A percentile compares a stretch with the other conserved stretches of the same genome.
These are phyloP conservation scores for Centropyge bicolor DNA, from an alignment of 2,797 vertebrate genomes.

Conservation along the genomic window DNA sequence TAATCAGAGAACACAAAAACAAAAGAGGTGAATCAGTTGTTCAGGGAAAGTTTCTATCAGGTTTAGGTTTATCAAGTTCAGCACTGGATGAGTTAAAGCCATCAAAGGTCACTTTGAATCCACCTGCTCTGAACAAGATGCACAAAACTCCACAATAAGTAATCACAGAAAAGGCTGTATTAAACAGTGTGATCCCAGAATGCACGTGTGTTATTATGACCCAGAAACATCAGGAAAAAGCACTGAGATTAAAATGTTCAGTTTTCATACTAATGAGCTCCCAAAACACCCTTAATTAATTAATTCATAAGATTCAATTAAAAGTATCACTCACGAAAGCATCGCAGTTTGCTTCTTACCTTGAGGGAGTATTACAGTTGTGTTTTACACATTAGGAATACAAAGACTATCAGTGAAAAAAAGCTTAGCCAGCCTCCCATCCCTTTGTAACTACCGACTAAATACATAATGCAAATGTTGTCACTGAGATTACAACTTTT, in stretches of 20 bases:
- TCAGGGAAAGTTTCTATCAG: neutral
- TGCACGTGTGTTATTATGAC: conserved; percentile 1
- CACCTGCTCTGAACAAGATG: neutral
- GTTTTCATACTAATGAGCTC: conserved; percentile 46
- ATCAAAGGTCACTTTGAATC: conserved; percentile 2
- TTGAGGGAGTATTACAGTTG: conserved; percentile 32
- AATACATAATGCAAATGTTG: conserved; percentile 27
- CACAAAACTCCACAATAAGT: neutral
- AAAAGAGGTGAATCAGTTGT: conserved; percentile 2
- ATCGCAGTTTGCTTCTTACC: conserved; percentile 27
- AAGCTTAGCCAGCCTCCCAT: neutral
- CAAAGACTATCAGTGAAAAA: conserved; percentile 17
- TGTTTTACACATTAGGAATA: conserved; percentile 38
- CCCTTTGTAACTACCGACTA: conserved; percentile 7
- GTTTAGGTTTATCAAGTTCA: neutral
- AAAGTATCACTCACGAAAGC: conserved; percentile 38
- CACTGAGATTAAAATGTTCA: conserved; percentile 33
- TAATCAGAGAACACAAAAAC: conserved; percentile 11
- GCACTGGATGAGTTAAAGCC: neutral
- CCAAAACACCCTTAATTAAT: conserved; percentile 44
- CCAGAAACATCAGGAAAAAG: conserved; percentile 16
- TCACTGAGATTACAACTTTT: conserved; percentile 26
- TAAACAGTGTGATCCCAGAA: neutral
- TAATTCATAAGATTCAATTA: conserved; percentile 35
- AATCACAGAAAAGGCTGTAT: neutral